Percentiles rank a stretch among this genome's conserved stretches.
phyloP scores from a whole-genome alignment of 2,888 invertebrate species.

The Dioctria linearis region DNA sequence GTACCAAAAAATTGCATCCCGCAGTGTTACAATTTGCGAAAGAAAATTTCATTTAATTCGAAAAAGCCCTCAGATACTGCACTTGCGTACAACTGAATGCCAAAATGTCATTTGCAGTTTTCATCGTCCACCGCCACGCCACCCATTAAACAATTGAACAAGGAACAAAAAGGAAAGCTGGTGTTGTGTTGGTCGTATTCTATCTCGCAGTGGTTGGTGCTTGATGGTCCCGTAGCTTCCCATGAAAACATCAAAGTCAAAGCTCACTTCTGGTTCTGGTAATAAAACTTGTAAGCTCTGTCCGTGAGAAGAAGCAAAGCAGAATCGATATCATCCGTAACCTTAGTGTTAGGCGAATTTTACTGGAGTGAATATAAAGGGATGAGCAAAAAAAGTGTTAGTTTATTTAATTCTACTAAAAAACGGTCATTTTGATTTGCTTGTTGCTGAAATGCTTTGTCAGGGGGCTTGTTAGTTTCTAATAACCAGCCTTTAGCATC shows the following conservation, averaged over 20 bases:
- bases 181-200: not conserved
- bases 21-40: slow-evolving; percentile 10
- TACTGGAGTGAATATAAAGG: slow-evolving; percentile 45
- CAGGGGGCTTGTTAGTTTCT: slow-evolving; percentile 22
- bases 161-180: not conserved
- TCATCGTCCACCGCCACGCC: not conserved
- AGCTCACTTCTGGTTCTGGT: slow-evolving; percentile 19
- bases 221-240: not conserved
- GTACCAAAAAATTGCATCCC: slow-evolving; percentile 5
- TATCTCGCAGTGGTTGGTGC: not conserved
- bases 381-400: slow-evolving; percentile 51
- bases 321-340: slow-evolving; percentile 47
- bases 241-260: slow-evolving; percentile 48
- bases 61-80: slow-evolving; percentile 26
- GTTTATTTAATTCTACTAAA: slow-evolving; percentile 47
- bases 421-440: slow-evolving; percentile 37
- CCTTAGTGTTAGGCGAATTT: slow-evolving; percentile 48
- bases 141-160: slow-evolving; percentile 3
- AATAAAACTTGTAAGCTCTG: slow-evolving; percentile 42
- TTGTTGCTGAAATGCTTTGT: slow-evolving; percentile 43
- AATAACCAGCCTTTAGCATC: slow-evolving; percentile 13
- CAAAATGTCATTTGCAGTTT: slow-evolving; percentile 42
- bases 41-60: not conserved
- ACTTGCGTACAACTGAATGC: slow-evolving; percentile 19
- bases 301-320: slow-evolving; percentile 12